Conservation (phyloP, 2,888 invertebrate genomes). For the Acrocyrtus sp. region DNA sequence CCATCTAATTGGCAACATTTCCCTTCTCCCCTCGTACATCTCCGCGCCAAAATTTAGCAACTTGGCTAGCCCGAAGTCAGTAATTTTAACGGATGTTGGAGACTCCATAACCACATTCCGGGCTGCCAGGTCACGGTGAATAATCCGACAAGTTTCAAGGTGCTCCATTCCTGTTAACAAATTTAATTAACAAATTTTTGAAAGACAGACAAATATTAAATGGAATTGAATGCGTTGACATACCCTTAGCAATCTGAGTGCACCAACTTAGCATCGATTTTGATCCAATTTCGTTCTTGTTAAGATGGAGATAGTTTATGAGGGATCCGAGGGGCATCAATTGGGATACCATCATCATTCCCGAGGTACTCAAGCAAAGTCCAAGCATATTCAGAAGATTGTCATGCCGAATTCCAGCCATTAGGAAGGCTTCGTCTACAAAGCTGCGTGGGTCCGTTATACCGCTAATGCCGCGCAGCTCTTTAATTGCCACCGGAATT, state of each 20-base stretch:
- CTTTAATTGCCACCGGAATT: slow-evolving; percentile 97
- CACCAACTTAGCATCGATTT: slow-evolving; percentile 96
- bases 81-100: slow-evolving; percentile 92
- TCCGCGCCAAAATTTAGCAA: slow-evolving; percentile 93
- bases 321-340: slow-evolving; percentile 97
- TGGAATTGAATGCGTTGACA: neutral
- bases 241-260: slow-evolving; percentile 92
- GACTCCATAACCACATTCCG: slow-evolving; percentile 83
- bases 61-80: slow-evolving; percentile 98
- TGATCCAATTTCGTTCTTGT: slow-evolving; percentile 93
- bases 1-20: slow-evolving; percentile 99
- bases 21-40: slow-evolving; percentile 95
- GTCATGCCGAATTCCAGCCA: slow-evolving; percentile 96
- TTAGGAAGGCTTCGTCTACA: slow-evolving; percentile 95
- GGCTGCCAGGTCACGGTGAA: slow-evolving; percentile 84
- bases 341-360: slow-evolving; percentile 98
- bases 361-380: slow-evolving; percentile 91
- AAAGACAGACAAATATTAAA: neutral
- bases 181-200: too few relatives aligned
- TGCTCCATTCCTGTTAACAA: slow-evolving; percentile 96
- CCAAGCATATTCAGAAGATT: slow-evolving; percentile 92
- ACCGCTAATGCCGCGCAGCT: slow-evolving; percentile 83
- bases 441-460: slow-evolving; percentile 91
- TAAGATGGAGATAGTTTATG: slow-evolving; percentile 91
- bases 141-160: slow-evolving; percentile 91